Conservation (phyloP, 2,888 invertebrate genomes). For the Heliconius sara region DNA sequence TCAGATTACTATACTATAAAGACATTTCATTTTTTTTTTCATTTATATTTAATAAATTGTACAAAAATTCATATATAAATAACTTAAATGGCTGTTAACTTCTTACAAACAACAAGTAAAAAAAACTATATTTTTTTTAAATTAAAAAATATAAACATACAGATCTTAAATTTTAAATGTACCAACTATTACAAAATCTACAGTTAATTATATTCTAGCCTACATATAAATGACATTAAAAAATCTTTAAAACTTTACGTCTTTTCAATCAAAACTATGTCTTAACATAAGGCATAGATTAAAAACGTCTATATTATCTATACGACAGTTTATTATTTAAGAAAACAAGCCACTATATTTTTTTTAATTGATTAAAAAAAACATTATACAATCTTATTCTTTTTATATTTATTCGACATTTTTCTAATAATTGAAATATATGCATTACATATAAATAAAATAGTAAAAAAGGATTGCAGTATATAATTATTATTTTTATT, state of each 20-base stretch:
- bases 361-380: constrained; percentile 2
- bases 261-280: not conserved
- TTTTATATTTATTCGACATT: not conserved
- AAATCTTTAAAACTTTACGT: not conserved
- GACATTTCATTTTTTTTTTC: too few relatives aligned
- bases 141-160: not conserved
- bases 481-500: constrained; percentile 2
- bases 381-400: not conserved
- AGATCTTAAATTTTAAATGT: not conserved
- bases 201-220: not conserved
- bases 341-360: not conserved
- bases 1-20: too few relatives aligned
- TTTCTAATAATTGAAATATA: not conserved
- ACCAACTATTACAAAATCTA: not conserved
- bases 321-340: constrained; percentile 11
- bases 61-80: too few relatives aligned
- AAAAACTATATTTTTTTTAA: not conserved
- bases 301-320: constrained; percentile 1
- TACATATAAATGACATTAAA: not conserved
- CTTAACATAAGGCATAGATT: constrained; percentile 24
- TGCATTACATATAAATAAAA: not conserved
- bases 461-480: not conserved
- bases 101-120: not conserved
- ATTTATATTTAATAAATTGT: too few relatives aligned
- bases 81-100: not conserved